Conservation (phyloP, 2,113 vertebrate genomes). For the Stercorarius parasiticus region DNA sequence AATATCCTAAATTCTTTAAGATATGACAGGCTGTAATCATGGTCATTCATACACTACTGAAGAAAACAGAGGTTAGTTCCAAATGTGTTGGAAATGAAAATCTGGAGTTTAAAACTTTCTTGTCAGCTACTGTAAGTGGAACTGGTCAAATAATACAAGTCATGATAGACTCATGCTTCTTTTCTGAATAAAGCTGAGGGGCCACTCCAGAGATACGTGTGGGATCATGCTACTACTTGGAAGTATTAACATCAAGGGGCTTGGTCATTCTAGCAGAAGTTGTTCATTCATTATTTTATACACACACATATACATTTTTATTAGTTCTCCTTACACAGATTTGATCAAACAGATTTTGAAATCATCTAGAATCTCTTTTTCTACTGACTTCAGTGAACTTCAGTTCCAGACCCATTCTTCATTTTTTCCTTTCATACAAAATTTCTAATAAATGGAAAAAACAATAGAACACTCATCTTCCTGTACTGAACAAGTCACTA, state of each 20-base stretch:
- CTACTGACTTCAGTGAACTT: neutral
- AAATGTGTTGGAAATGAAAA: neutral
- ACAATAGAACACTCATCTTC: neutral
- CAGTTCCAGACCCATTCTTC: neutral
- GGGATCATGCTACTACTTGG: neutral
- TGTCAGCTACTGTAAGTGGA: neutral
- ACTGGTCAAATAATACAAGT: neutral
- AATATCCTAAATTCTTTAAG: neutral
- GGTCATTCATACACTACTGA: neutral
- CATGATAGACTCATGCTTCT: accelerated
- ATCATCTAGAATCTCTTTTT: neutral
- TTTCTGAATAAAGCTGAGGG: neutral
- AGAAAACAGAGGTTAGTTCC: neutral
- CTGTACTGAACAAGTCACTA: neutral
- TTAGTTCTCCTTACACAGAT: neutral
- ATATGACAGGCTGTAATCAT: neutral
- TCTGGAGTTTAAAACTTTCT: neutral
- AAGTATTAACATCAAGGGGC: neutral
- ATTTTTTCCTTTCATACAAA: neutral
- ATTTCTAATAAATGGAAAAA: neutral
- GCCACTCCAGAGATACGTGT: neutral
- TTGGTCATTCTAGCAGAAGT: neutral
- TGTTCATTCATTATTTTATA: neutral
- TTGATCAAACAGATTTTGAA: neutral
- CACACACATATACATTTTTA: neutral